Percentiles rank a stretch among this genome's conserved stretches.
Conservation (phyloP, 2,113 vertebrate genomes). For the Mus spicilegus region DNA sequence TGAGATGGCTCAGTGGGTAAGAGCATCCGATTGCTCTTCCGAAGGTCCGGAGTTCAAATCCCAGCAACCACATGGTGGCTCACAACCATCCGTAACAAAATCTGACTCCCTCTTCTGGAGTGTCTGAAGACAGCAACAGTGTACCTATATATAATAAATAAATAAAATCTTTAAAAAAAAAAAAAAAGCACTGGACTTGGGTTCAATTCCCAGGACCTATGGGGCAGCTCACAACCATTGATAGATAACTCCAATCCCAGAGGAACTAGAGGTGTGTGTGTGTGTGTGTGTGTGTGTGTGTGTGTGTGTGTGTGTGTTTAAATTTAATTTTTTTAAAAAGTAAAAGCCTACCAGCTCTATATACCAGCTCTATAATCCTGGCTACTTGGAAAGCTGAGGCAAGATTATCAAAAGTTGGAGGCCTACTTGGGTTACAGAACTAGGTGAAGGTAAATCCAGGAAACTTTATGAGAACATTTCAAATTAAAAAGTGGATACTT, state of each 20-base stretch:
- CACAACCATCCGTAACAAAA: too few relatives aligned
- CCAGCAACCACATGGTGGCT: too few relatives aligned
- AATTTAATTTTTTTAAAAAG: background rate
- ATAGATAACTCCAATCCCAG: background rate
- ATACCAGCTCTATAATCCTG: background rate
- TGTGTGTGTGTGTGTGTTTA: too few relatives aligned
- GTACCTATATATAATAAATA: too few relatives aligned
- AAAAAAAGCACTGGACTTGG: background rate
- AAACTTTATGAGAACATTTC: background rate
- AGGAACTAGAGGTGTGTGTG: background rate
- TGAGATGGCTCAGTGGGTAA: too few relatives aligned
- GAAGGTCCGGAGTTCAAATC: too few relatives aligned
- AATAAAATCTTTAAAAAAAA: too few relatives aligned
- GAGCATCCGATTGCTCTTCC: too few relatives aligned
- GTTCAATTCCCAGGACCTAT: background rate
- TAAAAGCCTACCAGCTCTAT: background rate
- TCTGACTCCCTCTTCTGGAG: too few relatives aligned
- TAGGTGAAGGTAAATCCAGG: background rate
- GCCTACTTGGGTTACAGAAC: background rate
- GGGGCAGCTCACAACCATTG: background rate
- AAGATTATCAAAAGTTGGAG: background rate
- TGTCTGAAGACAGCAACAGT: too few relatives aligned
- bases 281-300: too few relatives aligned
- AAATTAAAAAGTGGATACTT: background rate
- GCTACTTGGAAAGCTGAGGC: background rate